Conservation (phyloP, 2,797 vertebrate species). For the Halcyon smyrnensis region DNA sequence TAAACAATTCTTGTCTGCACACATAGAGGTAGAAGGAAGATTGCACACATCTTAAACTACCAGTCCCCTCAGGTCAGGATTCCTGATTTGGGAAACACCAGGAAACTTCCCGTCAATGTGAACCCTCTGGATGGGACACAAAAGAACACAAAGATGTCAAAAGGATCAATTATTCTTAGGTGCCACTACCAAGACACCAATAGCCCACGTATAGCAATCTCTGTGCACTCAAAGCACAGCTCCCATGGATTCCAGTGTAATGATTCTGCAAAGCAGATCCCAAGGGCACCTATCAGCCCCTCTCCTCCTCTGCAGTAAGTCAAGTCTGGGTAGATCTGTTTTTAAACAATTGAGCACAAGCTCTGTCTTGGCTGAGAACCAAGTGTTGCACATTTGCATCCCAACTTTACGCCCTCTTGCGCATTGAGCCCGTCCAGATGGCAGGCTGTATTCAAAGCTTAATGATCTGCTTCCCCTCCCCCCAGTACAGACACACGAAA, state of each 20-base stretch:
- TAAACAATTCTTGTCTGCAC: not conserved
- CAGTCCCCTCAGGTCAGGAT: not conserved
- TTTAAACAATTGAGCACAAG: constrained; percentile 51
- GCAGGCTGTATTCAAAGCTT: constrained; percentile 29
- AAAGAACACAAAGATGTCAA: not conserved
- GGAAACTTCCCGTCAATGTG: not conserved
- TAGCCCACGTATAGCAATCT: not conserved
- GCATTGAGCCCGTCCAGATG: constrained; percentile 39
- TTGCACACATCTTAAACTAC: not conserved
- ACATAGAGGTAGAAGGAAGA: not conserved
- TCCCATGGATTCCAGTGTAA: not conserved
- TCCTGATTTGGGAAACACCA: not conserved
- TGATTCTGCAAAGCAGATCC: not conserved
- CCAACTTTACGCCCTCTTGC: constrained; percentile 49
- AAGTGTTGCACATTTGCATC: constrained; percentile 44
- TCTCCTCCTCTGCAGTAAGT: not conserved
- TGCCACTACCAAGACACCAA: not conserved
- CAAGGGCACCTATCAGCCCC: not conserved
- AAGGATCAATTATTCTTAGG: not conserved
- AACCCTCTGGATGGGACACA: not conserved
- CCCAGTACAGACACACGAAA: not conserved
- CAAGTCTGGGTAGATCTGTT: not conserved
- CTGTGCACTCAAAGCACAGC: not conserved
- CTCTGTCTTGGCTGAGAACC: constrained; percentile 30
- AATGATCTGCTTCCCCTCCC: constrained; percentile 39